These are phyloP conservation scores for Erebia epiphron DNA, from an alignment of 2,888 invertebrate genomes.

Conservation along the genomic window DNA sequence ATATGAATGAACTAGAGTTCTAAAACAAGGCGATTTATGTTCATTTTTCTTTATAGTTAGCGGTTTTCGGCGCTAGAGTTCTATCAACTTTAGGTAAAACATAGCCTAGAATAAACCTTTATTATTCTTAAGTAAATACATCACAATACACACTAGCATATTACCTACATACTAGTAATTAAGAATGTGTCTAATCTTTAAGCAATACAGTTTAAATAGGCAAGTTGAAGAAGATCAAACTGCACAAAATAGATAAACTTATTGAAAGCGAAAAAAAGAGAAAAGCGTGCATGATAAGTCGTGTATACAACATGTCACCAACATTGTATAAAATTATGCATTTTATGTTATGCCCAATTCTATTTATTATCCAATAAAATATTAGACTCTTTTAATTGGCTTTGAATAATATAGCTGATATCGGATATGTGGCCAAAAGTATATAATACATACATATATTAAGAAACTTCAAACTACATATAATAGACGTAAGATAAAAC, in stretches of 20 bases:
- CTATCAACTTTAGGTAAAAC: too few species aligned
- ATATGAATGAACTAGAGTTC: too few species aligned
- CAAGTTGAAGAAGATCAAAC: too few species aligned
- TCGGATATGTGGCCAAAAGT: background rate
- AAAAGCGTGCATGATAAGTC: slow-evolving; percentile 10
- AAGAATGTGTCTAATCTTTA: background rate
- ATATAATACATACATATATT: too few species aligned
- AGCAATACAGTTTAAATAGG: background rate
- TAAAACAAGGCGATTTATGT: too few species aligned
- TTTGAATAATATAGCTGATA: background rate
- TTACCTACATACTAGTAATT: background rate
- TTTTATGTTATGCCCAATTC: background rate
- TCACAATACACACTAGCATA: background rate
- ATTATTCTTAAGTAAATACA: background rate
- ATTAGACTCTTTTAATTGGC: background rate
- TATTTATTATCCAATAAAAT: background rate
- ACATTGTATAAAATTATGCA: slow-evolving; percentile 4
- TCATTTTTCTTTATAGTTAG: too few species aligned
- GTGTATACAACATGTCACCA: background rate
- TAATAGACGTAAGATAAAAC: too few species aligned
- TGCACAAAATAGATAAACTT: background rate
- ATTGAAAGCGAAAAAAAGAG: background rate
- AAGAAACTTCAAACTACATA: too few species aligned
- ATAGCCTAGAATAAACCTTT: background rate
- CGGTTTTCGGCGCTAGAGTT: too few species aligned